Evolutionary conservation across 2,113 vertebrate species (phyloP).

Genomic region (Ictidomys tridecemlineatus): DNA sequence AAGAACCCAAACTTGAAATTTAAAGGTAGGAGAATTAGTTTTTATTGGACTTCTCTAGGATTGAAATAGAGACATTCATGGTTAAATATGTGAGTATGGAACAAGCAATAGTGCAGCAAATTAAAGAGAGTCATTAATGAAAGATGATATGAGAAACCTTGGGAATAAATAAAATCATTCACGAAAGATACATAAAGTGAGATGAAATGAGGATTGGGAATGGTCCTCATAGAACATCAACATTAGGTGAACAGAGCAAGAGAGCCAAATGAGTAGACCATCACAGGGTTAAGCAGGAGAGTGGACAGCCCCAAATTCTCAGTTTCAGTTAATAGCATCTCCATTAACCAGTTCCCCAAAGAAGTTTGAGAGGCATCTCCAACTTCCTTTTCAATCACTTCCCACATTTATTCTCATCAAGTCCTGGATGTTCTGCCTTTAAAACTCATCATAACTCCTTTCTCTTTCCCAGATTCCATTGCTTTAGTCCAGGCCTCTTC

Average conservation of each 20-base stretch:
- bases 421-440: background rate
- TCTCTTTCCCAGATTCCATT: background rate
- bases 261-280: background rate
- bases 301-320: background rate
- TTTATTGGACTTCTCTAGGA: background rate
- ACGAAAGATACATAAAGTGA: background rate
- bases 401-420: too few relatives aligned
- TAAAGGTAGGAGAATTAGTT: background rate
- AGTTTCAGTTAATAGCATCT: background rate
- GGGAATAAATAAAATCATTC: background rate
- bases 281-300: background rate
- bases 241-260: background rate
- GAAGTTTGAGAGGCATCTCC: background rate
- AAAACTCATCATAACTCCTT: background rate
- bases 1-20: background rate
- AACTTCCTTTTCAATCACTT: background rate
- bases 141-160: background rate
- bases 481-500: background rate
- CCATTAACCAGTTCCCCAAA: background rate
- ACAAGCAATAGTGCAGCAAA: background rate
- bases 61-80: background rate
- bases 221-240: background rate
- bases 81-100: background rate
- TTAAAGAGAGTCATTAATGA: background rate
- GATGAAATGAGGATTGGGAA: background rate